Percentiles rank a stretch among this genome's conserved stretches.
Conservation (phyloP, 1,140 invertebrate species). For the Thaumetopoea pityocampa region DNA sequence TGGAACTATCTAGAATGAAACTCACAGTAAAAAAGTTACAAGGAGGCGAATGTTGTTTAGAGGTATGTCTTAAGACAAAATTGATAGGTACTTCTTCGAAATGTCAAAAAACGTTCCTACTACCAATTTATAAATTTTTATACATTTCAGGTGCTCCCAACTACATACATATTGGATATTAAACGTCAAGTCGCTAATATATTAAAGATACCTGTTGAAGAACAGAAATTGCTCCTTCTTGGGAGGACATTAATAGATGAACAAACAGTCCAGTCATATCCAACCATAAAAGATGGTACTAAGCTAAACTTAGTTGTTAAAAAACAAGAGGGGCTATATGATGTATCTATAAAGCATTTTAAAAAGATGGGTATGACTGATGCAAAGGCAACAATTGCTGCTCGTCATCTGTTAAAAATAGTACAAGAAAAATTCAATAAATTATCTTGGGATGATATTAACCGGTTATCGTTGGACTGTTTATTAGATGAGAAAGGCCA, state of each 20-base stretch:
- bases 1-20: conserved; percentile 43
- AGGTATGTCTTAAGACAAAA: conserved; percentile 30
- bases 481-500: conserved; percentile 35
- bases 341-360: conserved; percentile 48
- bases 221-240: conserved; percentile 53
- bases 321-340: conserved; percentile 53
- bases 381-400: conserved; percentile 36
- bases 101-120: background rate
- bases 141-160: conserved; percentile 46
- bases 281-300: conserved; percentile 58
- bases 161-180: conserved; percentile 56
- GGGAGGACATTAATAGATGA: conserved; percentile 56
- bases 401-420: conserved; percentile 35
- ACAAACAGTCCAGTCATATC: conserved; percentile 47
- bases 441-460: conserved; percentile 66
- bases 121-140: background rate
- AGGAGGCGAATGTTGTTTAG: conserved; percentile 55
- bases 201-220: conserved; percentile 44
- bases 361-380: conserved; percentile 56
- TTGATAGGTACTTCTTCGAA: background rate
- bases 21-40: conserved; percentile 61
- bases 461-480: conserved; percentile 40
- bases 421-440: conserved; percentile 56
- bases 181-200: conserved; percentile 47
- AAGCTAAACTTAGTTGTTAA: conserved; percentile 62